A percentile compares a stretch with the other conserved stretches of the same genome.
phyloP scores from a whole-genome alignment of 2,888 invertebrate species.

The Hypena proboscidalis region DNA sequence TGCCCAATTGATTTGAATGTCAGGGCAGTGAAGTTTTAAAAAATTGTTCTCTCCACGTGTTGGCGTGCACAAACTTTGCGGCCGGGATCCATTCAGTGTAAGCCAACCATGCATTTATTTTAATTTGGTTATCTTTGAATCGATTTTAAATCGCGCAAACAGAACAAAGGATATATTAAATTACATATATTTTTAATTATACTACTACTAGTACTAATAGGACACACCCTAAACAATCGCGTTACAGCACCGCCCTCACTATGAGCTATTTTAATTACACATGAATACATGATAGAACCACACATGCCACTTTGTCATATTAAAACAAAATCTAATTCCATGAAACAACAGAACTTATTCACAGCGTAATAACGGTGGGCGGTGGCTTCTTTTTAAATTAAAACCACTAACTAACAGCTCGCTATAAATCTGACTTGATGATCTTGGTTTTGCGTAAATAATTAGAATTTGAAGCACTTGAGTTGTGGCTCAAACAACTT shows the following conservation, averaged over 20 bases:
- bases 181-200: slow-evolving; percentile 9
- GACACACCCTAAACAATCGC: slow-evolving; percentile 53
- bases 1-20: no score
- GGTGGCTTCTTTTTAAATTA: slow-evolving; percentile 57
- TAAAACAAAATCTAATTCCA: slow-evolving; percentile 70
- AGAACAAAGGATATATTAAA: background rate
- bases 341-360: slow-evolving; percentile 56
- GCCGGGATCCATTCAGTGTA: no score
- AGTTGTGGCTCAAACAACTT: no score
- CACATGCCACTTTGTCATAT: slow-evolving; percentile 63
- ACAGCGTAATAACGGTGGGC: slow-evolving; percentile 38
- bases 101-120: no score
- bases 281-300: slow-evolving; percentile 37
- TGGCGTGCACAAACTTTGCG: no score
- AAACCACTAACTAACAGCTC: slow-evolving; percentile 41
- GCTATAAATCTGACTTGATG: slow-evolving; percentile 27
- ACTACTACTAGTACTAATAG: slow-evolving; percentile 7
- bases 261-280: slow-evolving; percentile 58
- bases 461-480: background rate
- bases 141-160: no score
- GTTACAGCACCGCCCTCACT: slow-evolving; percentile 37
- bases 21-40: no score
- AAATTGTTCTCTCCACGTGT: no score
- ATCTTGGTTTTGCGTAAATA: slow-evolving; percentile 1
- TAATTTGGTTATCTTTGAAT: no score